phyloP scores from a whole-genome alignment of 2,888 invertebrate genomes.

The Plutella xylostella region DNA sequence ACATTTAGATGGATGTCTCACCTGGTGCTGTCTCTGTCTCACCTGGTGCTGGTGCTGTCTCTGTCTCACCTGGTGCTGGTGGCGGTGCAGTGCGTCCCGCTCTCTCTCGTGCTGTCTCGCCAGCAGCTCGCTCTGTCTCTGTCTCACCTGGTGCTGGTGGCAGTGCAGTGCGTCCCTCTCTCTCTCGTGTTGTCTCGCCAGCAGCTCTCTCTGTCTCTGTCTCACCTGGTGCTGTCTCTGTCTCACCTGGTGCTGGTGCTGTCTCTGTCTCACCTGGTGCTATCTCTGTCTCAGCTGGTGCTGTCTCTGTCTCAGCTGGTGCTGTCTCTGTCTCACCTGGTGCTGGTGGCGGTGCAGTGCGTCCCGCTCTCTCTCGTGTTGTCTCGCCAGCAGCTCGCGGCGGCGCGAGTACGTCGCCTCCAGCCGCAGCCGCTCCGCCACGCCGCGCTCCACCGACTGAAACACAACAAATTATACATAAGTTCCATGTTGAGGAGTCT shows the following conservation, averaged over 20 bases:
- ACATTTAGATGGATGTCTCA: too few species aligned
- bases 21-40: too few species aligned
- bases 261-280: too few species aligned
- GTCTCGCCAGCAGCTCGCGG: constrained; percentile 78
- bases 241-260: too few species aligned
- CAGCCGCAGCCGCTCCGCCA: constrained; percentile 86
- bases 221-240: too few species aligned
- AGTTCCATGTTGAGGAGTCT: too few species aligned
- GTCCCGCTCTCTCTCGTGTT: constrained; percentile 81
- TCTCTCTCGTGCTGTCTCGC: constrained; percentile 84
- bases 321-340: constrained; percentile 40
- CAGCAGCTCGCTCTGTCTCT: constrained; percentile 79
- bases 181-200: constrained; percentile 83
- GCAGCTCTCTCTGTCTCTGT: too few species aligned
- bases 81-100: constrained; percentile 68
- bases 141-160: constrained; percentile 54
- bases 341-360: constrained; percentile 61
- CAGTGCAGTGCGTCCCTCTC: constrained; percentile 73
- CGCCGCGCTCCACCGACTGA: constrained; percentile 90
- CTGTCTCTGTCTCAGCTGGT: too few species aligned
- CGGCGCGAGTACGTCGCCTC: constrained; percentile 82
- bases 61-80: constrained; percentile 54
- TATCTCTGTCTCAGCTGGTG: too few species aligned
- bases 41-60: too few species aligned
- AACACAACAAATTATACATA: too few species aligned